A percentile compares a stretch with the other conserved stretches of the same genome.
These are phyloP conservation scores for Apostichopus parvimensis DNA, from an alignment of 35 echinoderm and acorn worm species.

Conservation along the genomic window DNA sequence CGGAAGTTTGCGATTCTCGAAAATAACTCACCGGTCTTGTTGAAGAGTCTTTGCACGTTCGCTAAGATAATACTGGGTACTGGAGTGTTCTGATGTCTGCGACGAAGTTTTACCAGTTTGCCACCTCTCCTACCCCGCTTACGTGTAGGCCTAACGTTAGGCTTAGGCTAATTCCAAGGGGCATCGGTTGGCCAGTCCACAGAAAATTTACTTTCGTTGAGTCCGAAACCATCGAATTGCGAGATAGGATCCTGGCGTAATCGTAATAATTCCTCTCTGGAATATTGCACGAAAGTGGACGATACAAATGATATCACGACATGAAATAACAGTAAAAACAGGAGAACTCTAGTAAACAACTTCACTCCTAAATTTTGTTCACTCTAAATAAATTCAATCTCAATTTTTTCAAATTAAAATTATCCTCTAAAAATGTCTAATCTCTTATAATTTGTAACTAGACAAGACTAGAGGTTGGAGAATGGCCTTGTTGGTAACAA, in stretches of 20 bases:
- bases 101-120: slow-evolving; percentile 22
- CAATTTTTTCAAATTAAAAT: too few species aligned
- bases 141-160: slow-evolving; percentile 13
- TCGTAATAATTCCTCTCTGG: slow-evolving; percentile 25
- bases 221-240: not conserved
- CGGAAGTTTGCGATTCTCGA: slow-evolving; percentile 15
- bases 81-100: slow-evolving; percentile 8
- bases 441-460: too few species aligned
- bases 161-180: not conserved
- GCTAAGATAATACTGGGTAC: slow-evolving; percentile 49
- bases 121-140: slow-evolving; percentile 46
- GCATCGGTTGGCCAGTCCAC: not conserved
- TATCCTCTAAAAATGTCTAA: too few species aligned
- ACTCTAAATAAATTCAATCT: too few species aligned
- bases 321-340: slow-evolving; percentile 33
- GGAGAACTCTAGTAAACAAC: slow-evolving; percentile 5
- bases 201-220: not conserved
- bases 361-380: too few species aligned
- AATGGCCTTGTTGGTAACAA: too few species aligned
- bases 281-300: slow-evolving; percentile 34
- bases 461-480: too few species aligned
- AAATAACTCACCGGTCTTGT: slow-evolving; percentile 46
- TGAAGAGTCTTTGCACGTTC: slow-evolving; percentile 44
- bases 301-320: not conserved
- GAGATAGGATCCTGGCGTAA: not conserved